These are phyloP conservation scores for Cassiopea xamachana DNA, from an alignment of 30 jellyfish, hydroid and myxozoan genomes.

Conservation along the genomic window DNA sequence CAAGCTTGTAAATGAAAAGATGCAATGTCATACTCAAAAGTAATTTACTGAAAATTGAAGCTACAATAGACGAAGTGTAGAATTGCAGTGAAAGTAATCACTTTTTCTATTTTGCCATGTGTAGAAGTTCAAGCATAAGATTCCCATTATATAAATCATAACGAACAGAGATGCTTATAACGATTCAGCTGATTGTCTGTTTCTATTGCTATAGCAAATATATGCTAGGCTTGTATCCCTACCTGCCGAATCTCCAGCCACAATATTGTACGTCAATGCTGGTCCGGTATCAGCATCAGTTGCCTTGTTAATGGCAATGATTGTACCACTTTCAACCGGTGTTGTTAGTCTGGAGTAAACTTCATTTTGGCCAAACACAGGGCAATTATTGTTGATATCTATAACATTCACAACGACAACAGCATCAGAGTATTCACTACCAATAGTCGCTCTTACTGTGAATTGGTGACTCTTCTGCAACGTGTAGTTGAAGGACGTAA, in stretches of 20 bases:
- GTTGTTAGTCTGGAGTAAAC: slow-evolving; percentile 44
- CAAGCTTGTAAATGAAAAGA: no score
- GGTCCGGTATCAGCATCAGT: slow-evolving; percentile 68
- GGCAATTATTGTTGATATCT: slow-evolving; percentile 91
- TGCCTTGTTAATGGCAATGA: slow-evolving; percentile 52
- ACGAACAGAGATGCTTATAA: neutral
- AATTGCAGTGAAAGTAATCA: no score
- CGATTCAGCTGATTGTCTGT: neutral
- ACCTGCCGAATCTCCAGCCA: slow-evolving; percentile 79
- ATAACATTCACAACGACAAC: slow-evolving; percentile 79
- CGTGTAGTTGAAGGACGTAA: slow-evolving; percentile 67
- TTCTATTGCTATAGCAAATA: neutral
- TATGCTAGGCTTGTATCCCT: neutral
- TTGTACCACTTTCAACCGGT: slow-evolving; percentile 69
- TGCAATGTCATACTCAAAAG: no score
- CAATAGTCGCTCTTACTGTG: slow-evolving; percentile 75
- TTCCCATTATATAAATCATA: no score
- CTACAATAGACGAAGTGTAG: no score
- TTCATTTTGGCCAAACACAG: slow-evolving; percentile 55
- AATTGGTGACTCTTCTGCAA: slow-evolving; percentile 57
- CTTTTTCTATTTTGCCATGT: no score
- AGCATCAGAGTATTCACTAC: slow-evolving; percentile 45
- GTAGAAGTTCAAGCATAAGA: no score
- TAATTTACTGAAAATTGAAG: no score
- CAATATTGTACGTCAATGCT: slow-evolving; percentile 57